Evolutionary conservation across 2,888 invertebrate genomes (phyloP), one percentile per base, ranked within the genome.

Genomic region (Thera britannica): DNA sequence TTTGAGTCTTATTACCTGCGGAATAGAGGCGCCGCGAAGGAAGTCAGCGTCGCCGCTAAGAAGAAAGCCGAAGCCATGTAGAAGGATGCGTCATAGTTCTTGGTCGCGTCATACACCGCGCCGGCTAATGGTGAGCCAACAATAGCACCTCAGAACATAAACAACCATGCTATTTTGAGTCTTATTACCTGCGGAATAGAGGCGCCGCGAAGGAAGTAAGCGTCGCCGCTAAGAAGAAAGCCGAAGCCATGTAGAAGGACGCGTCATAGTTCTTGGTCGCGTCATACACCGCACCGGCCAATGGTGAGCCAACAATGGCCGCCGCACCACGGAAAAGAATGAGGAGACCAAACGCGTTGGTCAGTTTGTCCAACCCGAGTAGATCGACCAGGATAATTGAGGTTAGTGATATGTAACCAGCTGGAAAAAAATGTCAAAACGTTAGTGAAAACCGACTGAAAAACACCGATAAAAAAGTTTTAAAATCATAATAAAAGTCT

Each of bases 311-410:
- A 79, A 98, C 94, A 62, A 99, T 97, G 23, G 98, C 97, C 4
- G 99, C 98, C 51, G 97, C 97, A 59, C 99, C 99, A 84, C 99
- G 96, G 94, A 98, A 98, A 77, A 99, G 93, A 80, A 99, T 98
- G 65, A 99, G 95, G 72, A 99, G 95, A 9, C 99, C 99, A 91
- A 99, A 99, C 58, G 99, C 99, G 88, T 98, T 99, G 58, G 99
- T 99, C 77, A 99, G 93, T 87, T 97, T 97, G 85, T 99, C 99
- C 85, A 99, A 94, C 1, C 99, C 99, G 58, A 99, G 95, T 49
- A 99, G 95, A 89, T 99, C 99, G 77, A 99, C 99, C 72, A 99
- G 95, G 84, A 99, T 98, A 85, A 99, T 99, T 59, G 99, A 99
- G 54, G 99, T 99, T 68, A 99, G 94, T 8, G 99, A 99, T 83